Evolutionary conservation across 1,140 invertebrate genomes (phyloP).

Genomic region (Phthorimaea operculella): DNA sequence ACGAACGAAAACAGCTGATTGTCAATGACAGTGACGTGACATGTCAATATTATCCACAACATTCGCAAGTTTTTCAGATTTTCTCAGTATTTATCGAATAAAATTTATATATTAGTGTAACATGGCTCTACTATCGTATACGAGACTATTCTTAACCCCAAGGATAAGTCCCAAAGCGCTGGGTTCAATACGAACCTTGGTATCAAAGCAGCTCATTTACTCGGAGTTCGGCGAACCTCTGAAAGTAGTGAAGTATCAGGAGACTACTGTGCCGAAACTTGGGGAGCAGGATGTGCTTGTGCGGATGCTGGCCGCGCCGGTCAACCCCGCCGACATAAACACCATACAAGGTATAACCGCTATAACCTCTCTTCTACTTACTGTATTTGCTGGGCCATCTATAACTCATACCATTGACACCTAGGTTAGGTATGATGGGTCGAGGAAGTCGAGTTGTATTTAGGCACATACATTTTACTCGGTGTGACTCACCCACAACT

Average conservation of each 20-base stretch:
- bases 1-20: no score
- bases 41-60: no score
- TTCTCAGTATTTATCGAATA: no score
- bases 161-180: neutral
- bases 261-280: conserved; percentile 59
- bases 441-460: no score
- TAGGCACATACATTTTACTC: no score
- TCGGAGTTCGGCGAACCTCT: conserved; percentile 81
- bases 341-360: conserved; percentile 9
- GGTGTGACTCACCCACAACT: no score
- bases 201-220: conserved; percentile 71
- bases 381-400: neutral
- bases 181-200: conserved; percentile 27
- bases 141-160: neutral
- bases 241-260: conserved; percentile 74
- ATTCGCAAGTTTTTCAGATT: no score
- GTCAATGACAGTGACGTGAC: no score
- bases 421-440: no score
- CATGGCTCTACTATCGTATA: neutral
- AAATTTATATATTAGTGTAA: neutral
- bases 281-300: conserved; percentile 75
- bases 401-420: no score
- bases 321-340: conserved; percentile 11
- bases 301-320: conserved; percentile 71
- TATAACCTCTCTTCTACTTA: no score